Evolutionary conservation across 2,113 vertebrate species (phyloP), one percentile per base, ranked within the genome.

Genomic region (Brevimyrus niger): DNA sequence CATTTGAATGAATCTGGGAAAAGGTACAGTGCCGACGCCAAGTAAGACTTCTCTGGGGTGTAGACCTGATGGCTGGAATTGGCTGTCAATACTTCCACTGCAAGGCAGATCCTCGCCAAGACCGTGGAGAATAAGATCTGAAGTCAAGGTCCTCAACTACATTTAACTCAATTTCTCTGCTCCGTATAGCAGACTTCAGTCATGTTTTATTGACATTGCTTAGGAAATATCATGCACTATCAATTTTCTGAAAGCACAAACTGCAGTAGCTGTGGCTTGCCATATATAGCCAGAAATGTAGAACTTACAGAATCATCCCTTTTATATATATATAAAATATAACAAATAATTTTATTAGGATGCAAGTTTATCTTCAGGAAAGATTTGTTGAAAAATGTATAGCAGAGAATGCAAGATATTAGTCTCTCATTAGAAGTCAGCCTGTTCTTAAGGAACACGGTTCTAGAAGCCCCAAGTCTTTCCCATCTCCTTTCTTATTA

Each of bases 1-100:
- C 94, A 90, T 89, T 58, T 7, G 92, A 95, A 92, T 91, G 93
- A 93, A 92, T 91, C 69, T 58, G 76, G 86, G 69, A 90, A 88
- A 90, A 90, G 89, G 86, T 86, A n/a, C 15, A 1, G 86, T n/a
- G 21, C 87, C 11, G 42, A 51, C 38, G 86, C 87, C 89, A 65
- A 90, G 89, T 88, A 51, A 90, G 89, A 65, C 65, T 88, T 88
- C 86, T 90, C 87, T 83, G 69, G 89, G 73, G 48, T 88, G 73
- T 15, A 84, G 87, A 88, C 89, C 89, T 88, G 73, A 88, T 88
- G 87, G 87, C 73, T 76, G 86, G 55, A 87, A 87, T 82, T 51
- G 86, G 35, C 89, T 90, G 86, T 90, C 89, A 88, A 90, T 90
- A 90, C 89, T 88, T 76, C 27, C 50, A 42, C 89, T 84, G 86